Evolutionary conservation across 2,113 vertebrate species (phyloP).

Genomic region (Mesocricetus auratus): DNA sequence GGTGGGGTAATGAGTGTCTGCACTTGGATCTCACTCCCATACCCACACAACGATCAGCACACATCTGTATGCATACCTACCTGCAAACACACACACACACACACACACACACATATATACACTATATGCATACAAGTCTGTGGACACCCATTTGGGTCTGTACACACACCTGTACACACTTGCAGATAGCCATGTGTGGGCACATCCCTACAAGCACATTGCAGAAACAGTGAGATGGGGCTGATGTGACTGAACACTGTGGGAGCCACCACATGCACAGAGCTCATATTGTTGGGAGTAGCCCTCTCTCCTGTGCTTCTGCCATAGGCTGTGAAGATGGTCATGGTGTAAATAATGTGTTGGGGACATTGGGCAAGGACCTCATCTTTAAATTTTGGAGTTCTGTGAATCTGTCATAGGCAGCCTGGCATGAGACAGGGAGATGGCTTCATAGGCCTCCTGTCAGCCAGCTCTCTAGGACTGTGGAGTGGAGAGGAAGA

Average conservation of each 20-base stretch:
- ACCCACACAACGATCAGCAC: neutral
- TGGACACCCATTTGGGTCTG: no score
- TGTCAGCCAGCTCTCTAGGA: neutral
- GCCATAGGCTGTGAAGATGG: neutral
- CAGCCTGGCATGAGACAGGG: neutral
- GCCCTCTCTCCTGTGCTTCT: neutral
- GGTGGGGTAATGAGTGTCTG: neutral
- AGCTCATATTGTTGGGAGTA: neutral
- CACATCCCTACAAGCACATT: neutral
- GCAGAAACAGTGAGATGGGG: neutral
- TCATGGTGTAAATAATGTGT: no score
- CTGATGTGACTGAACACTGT: neutral
- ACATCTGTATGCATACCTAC: neutral
- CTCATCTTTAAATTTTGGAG: neutral
- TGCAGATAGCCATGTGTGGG: neutral
- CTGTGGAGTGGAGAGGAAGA: neutral
- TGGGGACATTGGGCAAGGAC: neutral
- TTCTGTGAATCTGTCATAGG: neutral
- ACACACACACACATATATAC: neutral
- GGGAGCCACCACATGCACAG: neutral
- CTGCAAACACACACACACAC: neutral
- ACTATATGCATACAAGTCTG: neutral
- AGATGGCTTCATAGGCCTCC: neutral
- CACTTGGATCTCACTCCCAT: no score
- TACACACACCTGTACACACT: neutral